These are phyloP conservation scores for Mormyrus hasselquistii DNA, from an alignment of 2,797 vertebrate genomes.

Conservation along the genomic window DNA sequence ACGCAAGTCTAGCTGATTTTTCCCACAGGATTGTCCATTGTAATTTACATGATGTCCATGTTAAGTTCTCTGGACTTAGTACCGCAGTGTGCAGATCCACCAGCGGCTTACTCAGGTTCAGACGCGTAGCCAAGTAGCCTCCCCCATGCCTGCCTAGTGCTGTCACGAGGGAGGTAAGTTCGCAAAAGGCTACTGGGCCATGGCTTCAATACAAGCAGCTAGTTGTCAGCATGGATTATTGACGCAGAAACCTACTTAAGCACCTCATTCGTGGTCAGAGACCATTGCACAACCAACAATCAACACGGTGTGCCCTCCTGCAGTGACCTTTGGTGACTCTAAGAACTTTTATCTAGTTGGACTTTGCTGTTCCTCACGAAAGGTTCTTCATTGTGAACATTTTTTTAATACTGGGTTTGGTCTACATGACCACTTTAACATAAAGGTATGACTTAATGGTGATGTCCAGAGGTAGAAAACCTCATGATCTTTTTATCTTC, in stretches of 20 bases:
- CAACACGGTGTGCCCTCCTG: background rate
- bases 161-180: background rate
- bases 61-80: background rate
- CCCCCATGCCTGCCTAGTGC: background rate
- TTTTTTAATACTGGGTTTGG: background rate
- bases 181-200: background rate
- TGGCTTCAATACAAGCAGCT: slow-evolving; percentile 29
- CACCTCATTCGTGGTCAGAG: slow-evolving; percentile 32
- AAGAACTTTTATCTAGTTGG: background rate
- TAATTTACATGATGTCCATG: background rate
- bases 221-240: slow-evolving; percentile 51
- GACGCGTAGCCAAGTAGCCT: slow-evolving; percentile 28
- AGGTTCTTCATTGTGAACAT: background rate
- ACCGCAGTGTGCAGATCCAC: background rate
- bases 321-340: background rate
- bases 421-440: background rate
- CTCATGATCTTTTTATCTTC: slow-evolving; percentile 2
- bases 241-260: slow-evolving; percentile 45
- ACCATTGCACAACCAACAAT: background rate
- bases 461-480: background rate
- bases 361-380: background rate
- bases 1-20: background rate
- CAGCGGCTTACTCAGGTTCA: slow-evolving; percentile 23
- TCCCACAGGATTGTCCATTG: background rate
- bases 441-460: background rate